Base-by-base conservation (phyloP, 2,888 invertebrate genomes). In the Cyclophora punctaria region DNA sequence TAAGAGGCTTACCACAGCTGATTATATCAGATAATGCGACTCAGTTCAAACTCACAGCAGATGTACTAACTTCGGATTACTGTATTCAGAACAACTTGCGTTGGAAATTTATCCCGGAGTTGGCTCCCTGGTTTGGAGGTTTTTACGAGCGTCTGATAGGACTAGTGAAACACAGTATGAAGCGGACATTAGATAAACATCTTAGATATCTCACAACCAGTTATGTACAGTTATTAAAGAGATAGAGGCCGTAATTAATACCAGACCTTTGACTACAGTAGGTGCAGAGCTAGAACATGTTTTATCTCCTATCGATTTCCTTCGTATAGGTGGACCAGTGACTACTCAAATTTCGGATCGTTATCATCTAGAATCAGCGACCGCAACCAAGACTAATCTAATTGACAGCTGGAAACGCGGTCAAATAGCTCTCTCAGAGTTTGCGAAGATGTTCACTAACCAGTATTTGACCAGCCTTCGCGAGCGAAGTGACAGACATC, bases 21-120 rank as follows among this genome's bases (percentile, higher is more conserved):
- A 48, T 63, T 41, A 34, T 48, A 2, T 60, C 60, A 2, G 63
- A 63, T 34, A 62, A 65, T 42, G 61, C 57, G 4, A 44, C 49
- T 5, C 48, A 59, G 3, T 63, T 61, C 44, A 63, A 63, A 35
- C 48, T 65, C 0, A 57, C 47, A 3, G 44, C 58, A 5, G 57
- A 58, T 35, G 48, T 48, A 3, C 6, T 48, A 5, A 41, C 48
- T 3, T n/a, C 34, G 4, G n/a, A 33, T 5, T 50, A 50, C 20
- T 50, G 50, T 34, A 47, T 41, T 6, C 7, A 43, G 3, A 55
- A 58, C 5, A 34, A 47, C 3, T 3, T 47, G 2, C 6, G 5
- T 0, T 60, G 58, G 55, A 51, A 44, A 34, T 59, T 57, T 37
- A 59, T 57, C 3, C 51, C 57, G 2, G 47, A 54, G 41, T 33